Conservation (phyloP, 2,113 vertebrate species). For the Solea senegalensis region DNA sequence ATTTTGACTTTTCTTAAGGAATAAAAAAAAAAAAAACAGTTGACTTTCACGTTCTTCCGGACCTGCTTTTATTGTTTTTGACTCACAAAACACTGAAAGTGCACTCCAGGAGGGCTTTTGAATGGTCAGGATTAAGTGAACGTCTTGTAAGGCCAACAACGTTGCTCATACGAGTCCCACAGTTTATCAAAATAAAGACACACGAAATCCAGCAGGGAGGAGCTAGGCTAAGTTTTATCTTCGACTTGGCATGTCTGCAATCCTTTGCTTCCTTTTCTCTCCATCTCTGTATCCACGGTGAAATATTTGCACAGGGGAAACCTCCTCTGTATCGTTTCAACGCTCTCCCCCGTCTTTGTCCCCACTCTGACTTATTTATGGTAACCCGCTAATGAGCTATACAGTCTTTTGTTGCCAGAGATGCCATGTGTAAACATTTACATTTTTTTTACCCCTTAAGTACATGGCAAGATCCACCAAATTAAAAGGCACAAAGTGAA, state of each 20-base stretch:
- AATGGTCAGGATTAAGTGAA: no score
- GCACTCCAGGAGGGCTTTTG: no score
- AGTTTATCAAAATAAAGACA: conserved; percentile 46
- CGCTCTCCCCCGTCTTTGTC: conserved; percentile 52
- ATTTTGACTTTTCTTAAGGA: neutral
- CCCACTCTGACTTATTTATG: conserved; percentile 65
- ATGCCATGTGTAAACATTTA: conserved; percentile 74
- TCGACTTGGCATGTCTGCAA: conserved; percentile 26
- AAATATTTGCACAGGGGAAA: conserved; percentile 55
- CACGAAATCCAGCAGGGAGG: conserved; percentile 9
- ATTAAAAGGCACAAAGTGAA: conserved; percentile 71
- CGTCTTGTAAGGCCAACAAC: conserved; percentile 30
- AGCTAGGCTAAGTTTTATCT: neutral
- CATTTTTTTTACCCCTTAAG: conserved; percentile 45
- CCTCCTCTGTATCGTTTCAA: conserved; percentile 47
- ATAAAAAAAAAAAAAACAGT: neutral
- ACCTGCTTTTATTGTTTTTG: neutral
- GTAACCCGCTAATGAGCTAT: conserved; percentile 62
- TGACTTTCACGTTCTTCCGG: neutral
- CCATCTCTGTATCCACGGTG: conserved; percentile 48
- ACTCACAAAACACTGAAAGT: neutral
- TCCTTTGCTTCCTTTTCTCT: conserved; percentile 15
- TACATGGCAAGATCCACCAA: conserved; percentile 43
- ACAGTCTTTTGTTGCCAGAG: conserved; percentile 54
- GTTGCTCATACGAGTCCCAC: conserved; percentile 34